Base-by-base conservation (phyloP, 2,888 invertebrate genomes). In the Stramonita haemastoma region DNA sequence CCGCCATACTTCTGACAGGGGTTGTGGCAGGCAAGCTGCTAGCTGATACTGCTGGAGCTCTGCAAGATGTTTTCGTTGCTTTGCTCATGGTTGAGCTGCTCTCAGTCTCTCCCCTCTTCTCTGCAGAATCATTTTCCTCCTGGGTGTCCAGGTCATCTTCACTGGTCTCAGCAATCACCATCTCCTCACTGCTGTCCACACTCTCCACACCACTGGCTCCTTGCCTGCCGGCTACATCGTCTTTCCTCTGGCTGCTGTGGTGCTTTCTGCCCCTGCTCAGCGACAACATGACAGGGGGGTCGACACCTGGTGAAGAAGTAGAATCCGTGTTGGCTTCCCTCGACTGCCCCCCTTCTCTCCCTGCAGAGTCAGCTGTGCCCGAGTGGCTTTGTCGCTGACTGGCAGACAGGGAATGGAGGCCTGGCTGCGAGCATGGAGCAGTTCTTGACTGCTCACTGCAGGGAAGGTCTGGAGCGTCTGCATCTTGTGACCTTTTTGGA, bases 111-210 rank as follows among this genome's bases (percentile, higher is more conserved):
- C 17, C 32, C 34, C 36, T 17, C n/a, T n/a, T 36, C 34, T 70
- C 70, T 26, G 5, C n/a, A 17, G 22, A 8, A 15, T 13, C 32
- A 8, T 46, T 46, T 26, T 87, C 87, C 13, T n/a, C n/a, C 34
- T 87, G 66, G 8, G 34, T 70, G 66, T 32, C 57, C 15, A 26
- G 32, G 46, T 87, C 87, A 5, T 66, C 73, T 34, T 66, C 70
- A 15, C 87, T 87, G 34, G 87, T 87, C n/a, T 86, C 86, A 29
- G 86, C 57, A 32, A 86, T 34, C 34, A 66, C 86, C 19, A 34
- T 11, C 34, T 86, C 86, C 15, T 86, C 86, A 60, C 57, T n/a
- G 66, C 86, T 85, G 32, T 32, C 60, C 32, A 13, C 60, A 5
- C 6, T 56, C 17, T 57, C n/a, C 34, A n/a, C 73, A 87, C n/a